Base-by-base conservation (phyloP, 2,113 vertebrate species). In the Aspidoscelis tigris region DNA sequence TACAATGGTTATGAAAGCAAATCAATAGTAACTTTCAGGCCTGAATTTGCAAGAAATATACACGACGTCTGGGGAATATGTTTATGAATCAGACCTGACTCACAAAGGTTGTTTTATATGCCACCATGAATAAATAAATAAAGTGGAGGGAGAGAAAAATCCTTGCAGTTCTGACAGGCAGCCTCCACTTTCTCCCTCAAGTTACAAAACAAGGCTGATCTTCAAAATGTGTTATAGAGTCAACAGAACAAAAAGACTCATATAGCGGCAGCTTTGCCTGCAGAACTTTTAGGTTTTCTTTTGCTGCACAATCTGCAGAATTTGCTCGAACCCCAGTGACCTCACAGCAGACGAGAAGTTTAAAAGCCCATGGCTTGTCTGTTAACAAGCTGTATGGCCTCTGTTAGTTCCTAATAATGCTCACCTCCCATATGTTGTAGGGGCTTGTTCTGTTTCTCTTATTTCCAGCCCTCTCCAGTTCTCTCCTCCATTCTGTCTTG, bases 371-470 rank as follows among this genome's bases (percentile, higher is more conserved):
- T 77, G 85, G 71, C 0, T 81, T 85, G 80, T 83, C 44, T 75
- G 82, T 80, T 91, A 91, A 87, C 69, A 90, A 90, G 91, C 74
- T 70, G 74, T 2, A 0, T 91, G 87, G 84, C 47, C 76, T 81
- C 86, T 90, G 93, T 91, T 88, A 89, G 86, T 72, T 90, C 87
- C 89, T 92, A 93, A 93, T 88, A 94, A 93, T 89, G 88, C 91
- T 79, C 88, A 90, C 91, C 90, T 93, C 88, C 89, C 93, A 95
- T 90, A 93, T 88, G 92, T 91, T 90, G 93, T 90, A 91, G 86
- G 93, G 21, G 92, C 93, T 94, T 93, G 91, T 89, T 87, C 92
- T 87, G 71, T 91, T 89, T 93, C 4, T 70, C 87, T 78, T 47
- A 76, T 39, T 79, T 80, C 78, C 69, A 76, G n/a, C 41, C 58